These are phyloP conservation scores for Alviniconcha strummeri DNA, from an alignment of 2,888 invertebrate species.

Conservation along the genomic window DNA sequence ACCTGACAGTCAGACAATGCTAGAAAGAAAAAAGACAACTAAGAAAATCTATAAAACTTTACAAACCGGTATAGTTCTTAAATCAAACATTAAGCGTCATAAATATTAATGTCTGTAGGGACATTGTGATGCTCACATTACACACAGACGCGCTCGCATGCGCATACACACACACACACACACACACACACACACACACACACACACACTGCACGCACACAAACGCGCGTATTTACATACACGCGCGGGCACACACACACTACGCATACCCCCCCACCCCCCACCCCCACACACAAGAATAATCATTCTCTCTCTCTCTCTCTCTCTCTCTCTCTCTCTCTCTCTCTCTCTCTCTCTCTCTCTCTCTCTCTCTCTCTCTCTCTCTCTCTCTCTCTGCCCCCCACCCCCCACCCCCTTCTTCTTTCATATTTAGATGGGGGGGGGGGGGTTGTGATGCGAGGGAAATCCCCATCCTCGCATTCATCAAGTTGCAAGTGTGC, in stretches of 20 bases:
- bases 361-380: conserved; percentile 1
- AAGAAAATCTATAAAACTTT: too few species aligned
- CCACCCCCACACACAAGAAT: neutral
- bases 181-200: conserved; percentile 13
- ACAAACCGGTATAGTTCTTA: too few species aligned
- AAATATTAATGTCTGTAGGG: too few species aligned
- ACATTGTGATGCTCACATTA: neutral
- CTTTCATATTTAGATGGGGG: neutral
- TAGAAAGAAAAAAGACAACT: too few species aligned
- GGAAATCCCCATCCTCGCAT: too few species aligned
- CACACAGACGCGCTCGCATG: neutral
- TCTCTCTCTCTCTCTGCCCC: neutral
- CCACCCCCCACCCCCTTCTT: neutral
- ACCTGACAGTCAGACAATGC: too few species aligned
- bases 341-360: neutral
- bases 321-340: neutral
- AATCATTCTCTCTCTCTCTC: neutral
- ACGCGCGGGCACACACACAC: conserved; percentile 11
- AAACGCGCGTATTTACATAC: neutral
- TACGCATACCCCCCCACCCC: neutral
- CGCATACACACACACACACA: conserved; percentile 3
- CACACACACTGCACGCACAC: conserved; percentile 14
- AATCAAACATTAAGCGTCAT: too few species aligned
- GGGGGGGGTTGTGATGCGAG: too few species aligned
- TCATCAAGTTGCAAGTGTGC: too few species aligned